A percentile compares a stretch with the other conserved stretches of the same genome.
phyloP scores from a whole-genome alignment of 2,797 vertebrate species.

The Lithobates pipiens region DNA sequence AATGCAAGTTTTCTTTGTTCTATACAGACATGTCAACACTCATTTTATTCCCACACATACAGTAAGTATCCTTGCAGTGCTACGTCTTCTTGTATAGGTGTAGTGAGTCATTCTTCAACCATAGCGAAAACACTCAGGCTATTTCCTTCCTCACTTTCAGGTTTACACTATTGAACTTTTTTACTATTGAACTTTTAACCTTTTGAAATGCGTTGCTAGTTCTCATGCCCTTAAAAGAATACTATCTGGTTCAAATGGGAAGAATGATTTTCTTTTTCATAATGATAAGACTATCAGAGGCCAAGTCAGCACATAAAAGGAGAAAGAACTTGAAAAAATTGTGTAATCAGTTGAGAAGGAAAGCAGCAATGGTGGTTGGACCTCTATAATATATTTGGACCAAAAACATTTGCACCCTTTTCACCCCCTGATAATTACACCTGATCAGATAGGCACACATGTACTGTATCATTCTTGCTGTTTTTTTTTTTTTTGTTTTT shows the following conservation, averaged over 20 bases:
- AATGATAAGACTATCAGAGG: too few species aligned
- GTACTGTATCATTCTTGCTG: too few species aligned
- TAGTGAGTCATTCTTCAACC: not conserved
- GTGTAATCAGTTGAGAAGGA: not conserved
- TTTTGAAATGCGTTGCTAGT: not conserved
- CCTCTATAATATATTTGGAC: not conserved
- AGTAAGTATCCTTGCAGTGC: not conserved
- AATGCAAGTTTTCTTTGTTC: not conserved
- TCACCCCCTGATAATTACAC: too few species aligned
- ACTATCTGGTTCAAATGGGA: not conserved
- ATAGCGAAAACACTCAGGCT: not conserved
- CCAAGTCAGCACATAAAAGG: not conserved
- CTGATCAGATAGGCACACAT: too few species aligned
- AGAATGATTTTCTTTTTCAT: too few species aligned
- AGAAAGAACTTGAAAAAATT: not conserved
- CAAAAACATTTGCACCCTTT: too few species aligned
- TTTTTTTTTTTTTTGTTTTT: too few species aligned
- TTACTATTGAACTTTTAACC: not conserved
- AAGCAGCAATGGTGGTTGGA: not conserved
- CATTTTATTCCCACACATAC: not conserved
- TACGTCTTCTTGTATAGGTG: not conserved
- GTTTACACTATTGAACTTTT: conserved; percentile 1
- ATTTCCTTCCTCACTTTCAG: conserved; percentile 15
- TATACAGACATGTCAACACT: not conserved
- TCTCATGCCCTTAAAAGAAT: not conserved